Evolutionary conservation across 2,888 invertebrate genomes (phyloP).

Genomic region (Nyleta sp.): DNA sequence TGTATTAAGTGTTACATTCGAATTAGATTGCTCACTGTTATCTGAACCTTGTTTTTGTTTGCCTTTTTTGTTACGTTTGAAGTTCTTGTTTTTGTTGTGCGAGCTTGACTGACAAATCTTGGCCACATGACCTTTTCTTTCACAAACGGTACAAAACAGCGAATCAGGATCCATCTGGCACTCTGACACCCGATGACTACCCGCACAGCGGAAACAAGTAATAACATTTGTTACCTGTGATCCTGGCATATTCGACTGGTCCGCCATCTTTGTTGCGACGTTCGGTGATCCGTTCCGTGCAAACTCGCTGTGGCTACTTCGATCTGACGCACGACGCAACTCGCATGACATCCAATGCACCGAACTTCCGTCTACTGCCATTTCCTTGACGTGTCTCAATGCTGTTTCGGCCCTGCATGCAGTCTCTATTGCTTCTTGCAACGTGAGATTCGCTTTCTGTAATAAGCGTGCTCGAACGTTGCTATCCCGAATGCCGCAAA

Average conservation of each 20-base stretch:
- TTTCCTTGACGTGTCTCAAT: conserved; percentile 2
- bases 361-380: background rate
- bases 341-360: background rate
- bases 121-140: conserved; percentile 17
- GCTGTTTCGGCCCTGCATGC: conserved; percentile 13
- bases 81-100: background rate
- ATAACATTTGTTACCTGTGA: background rate
- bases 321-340: background rate
- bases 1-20: too few relatives aligned
- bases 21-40: too few relatives aligned
- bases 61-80: background rate
- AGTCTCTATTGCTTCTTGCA: conserved; percentile 4
- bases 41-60: background rate
- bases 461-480: conserved; percentile 3
- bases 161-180: conserved; percentile 10
- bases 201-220: conserved; percentile 12
- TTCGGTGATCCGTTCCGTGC: background rate
- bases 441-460: background rate
- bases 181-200: background rate
- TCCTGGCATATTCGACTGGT: background rate
- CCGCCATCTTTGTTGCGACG: background rate
- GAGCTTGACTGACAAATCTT: conserved; percentile 8
- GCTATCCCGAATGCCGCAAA: conserved; percentile 9
- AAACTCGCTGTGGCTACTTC: background rate
- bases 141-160: background rate